A percentile compares a stretch with the other conserved stretches of the same genome.
Evolutionary conservation across 2,888 invertebrate species (phyloP).

Genomic region (Drosophila greeni): DNA sequence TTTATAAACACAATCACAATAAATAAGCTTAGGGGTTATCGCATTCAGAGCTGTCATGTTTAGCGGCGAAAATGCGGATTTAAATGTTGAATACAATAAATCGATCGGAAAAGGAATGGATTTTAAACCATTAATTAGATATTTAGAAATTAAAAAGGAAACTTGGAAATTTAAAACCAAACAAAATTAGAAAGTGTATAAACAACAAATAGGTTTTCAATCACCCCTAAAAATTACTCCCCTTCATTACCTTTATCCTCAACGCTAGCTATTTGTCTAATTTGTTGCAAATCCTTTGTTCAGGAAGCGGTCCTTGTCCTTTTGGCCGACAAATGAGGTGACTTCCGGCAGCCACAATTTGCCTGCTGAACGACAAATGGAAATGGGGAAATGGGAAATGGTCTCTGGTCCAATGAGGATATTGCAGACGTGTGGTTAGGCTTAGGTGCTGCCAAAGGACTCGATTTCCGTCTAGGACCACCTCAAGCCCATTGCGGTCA

Average conservation of each 20-base stretch:
- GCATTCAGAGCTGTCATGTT: neutral
- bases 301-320: conserved; percentile 47
- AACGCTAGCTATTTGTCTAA: neutral
- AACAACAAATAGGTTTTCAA: no score
- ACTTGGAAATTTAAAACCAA: no score
- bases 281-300: conserved; percentile 22
- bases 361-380: conserved; percentile 45
- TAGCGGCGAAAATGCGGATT: neutral
- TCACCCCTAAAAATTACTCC: neutral
- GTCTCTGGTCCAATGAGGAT: conserved; percentile 36
- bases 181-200: no score
- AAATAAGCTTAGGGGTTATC: conserved; percentile 1
- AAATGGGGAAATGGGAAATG: conserved; percentile 54
- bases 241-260: neutral
- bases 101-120: neutral
- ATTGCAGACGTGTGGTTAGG: conserved; percentile 34
- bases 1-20: conserved; percentile 1
- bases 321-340: conserved; percentile 58
- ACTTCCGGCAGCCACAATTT: conserved; percentile 59
- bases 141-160: no score
- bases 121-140: neutral
- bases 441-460: conserved; percentile 23
- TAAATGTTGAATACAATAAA: neutral
- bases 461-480: conserved; percentile 22
- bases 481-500: conserved; percentile 57